Evolutionary conservation across 2,113 vertebrate genomes (phyloP), one percentile per base, ranked within the genome.

Genomic region (Carassius auratus): DNA sequence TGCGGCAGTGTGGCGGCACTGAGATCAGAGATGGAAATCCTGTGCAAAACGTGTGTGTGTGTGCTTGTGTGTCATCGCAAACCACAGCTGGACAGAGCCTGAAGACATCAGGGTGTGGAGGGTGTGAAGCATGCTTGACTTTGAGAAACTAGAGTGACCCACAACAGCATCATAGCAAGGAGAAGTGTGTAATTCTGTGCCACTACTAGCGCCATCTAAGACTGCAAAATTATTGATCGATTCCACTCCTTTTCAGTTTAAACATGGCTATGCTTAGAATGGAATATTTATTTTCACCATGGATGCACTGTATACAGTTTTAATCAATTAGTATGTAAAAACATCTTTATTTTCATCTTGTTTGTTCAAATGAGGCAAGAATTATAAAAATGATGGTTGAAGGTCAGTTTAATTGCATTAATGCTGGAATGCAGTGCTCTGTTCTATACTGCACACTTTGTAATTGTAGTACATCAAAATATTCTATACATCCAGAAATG

Each of bases 1-100:
- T 71, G 52, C 62, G 86, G 84, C 86, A 87, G 86, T 87, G 84
- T 85, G 30, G 38, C 13, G 42, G 84, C 84, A 73, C 73, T 1
- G 10, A 61, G 69, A 50, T 38, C 48, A 17, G 36, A 81, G 48
- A 85, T 59, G 26, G 82, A 74, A 76, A 64, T 81, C 85, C 77
- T 75, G 85, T 82, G 64, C 68, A 85, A 48, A 61, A 55, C 3
- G 10, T 66, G 45, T 23, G 50, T 62, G 17, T 77, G 61, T 59
- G 55, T 26, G 26, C 26, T 26, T 59, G 55, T 59, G 17, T 21
- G 17, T 57, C 23, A 55, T 5, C n/a, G n/a, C 30, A 76, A 48
- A 76, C 15, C 17, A 36, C 50, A 61, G 76, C 76, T 59, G 30
- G 52, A 57, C 76, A 42, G 57, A 62, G 36, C 77, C 77, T 26